These are phyloP conservation scores for Hirtodrosophila confusa DNA, from an alignment of 2,888 invertebrate species.

Conservation along the genomic window DNA sequence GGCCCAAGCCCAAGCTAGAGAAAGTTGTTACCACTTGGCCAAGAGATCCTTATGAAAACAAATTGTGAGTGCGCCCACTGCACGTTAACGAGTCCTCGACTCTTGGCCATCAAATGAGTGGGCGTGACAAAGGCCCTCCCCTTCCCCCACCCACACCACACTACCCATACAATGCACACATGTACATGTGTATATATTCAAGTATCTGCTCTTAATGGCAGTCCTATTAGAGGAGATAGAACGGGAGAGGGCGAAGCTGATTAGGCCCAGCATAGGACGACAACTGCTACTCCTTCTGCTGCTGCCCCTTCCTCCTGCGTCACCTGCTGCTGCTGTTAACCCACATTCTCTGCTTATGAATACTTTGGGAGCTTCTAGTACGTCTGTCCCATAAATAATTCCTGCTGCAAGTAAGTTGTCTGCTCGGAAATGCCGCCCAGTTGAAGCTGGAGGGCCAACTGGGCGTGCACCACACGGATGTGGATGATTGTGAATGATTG, in stretches of 20 bases:
- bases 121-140: conserved; percentile 52
- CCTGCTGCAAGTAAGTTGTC: conserved; percentile 66
- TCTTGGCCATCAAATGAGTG: conserved; percentile 49
- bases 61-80: conserved; percentile 38
- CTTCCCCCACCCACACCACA: conserved; percentile 7
- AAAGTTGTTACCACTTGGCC: conserved; percentile 18
- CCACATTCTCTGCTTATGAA: conserved; percentile 60
- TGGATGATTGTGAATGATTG: conserved; percentile 48
- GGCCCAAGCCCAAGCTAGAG: conserved; percentile 11
- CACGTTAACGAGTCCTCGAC: conserved; percentile 22
- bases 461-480: conserved; percentile 40
- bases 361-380: conserved; percentile 38
- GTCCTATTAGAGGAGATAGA: conserved; percentile 54
- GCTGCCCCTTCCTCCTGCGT: not conserved
- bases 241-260: conserved; percentile 15
- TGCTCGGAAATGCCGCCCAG: conserved; percentile 66
- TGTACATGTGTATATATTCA: conserved; percentile 23
- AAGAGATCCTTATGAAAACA: conserved; percentile 52
- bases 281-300: not conserved
- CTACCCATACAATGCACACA: conserved; percentile 10
- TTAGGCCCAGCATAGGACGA: conserved; percentile 26
- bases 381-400: conserved; percentile 70
- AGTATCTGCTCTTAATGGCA: conserved; percentile 68
- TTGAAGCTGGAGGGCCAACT: conserved; percentile 23
- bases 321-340: conserved; percentile 7